Percentiles rank a stretch among this genome's conserved stretches.
phyloP scores from a whole-genome alignment of 2,888 invertebrate genomes.

The Coenonympha glycerion region DNA sequence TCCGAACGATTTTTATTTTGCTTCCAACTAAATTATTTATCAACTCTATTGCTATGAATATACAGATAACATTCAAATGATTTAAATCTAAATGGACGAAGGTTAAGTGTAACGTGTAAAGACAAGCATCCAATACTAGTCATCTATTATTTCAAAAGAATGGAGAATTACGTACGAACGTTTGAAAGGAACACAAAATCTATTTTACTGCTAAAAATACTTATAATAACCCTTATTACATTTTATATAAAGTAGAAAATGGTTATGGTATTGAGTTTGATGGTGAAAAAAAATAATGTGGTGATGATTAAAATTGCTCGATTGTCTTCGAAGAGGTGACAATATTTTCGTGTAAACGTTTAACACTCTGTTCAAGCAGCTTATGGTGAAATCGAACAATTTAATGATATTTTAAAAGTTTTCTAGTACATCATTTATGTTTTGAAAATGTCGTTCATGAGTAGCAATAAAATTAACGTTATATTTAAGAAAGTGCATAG shows the following conservation, averaged over 20 bases:
- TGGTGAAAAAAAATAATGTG: constrained; percentile 1
- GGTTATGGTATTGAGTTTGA: neutral
- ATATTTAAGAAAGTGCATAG: no score
- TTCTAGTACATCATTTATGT: constrained; percentile 44
- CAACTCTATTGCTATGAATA: constrained; percentile 16
- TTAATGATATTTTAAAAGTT: constrained; percentile 64
- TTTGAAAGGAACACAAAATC: constrained; percentile 6
- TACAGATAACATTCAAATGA: neutral
- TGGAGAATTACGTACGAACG: constrained; percentile 35
- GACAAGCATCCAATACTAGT: constrained; percentile 37
- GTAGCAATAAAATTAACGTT: no score
- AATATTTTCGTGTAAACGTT: constrained; percentile 59
- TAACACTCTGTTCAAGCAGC: constrained; percentile 64
- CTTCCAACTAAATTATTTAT: neutral
- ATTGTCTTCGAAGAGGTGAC: constrained; percentile 70
- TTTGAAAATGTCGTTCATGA: no score
- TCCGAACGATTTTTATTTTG: constrained; percentile 25
- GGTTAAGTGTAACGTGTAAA: constrained; percentile 15
- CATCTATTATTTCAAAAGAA: constrained; percentile 41
- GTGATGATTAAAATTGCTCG: constrained; percentile 54
- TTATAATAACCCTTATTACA: neutral
- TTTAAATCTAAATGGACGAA: neutral
- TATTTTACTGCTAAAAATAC: neutral
- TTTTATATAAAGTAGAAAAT: constrained; percentile 7
- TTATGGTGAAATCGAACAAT: constrained; percentile 57